Evolutionary conservation across 2,113 vertebrate species (phyloP).

Genomic region (Reinhardtius hippoglossoides): DNA sequence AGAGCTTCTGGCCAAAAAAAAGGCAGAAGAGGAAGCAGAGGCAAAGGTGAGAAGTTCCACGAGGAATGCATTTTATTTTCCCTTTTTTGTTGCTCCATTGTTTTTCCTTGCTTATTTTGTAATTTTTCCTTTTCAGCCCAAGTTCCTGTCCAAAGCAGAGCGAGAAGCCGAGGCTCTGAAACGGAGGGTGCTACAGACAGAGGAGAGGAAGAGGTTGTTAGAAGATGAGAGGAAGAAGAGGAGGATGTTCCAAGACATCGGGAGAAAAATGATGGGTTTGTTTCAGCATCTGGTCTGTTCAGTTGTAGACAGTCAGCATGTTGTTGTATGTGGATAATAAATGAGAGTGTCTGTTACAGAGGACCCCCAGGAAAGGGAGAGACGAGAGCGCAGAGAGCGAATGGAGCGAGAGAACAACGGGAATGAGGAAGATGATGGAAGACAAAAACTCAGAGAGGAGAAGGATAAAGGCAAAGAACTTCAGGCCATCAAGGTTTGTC

Average conservation of each 20-base stretch:
- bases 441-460: conserved; percentile 95
- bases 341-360: conserved; percentile 78
- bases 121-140: conserved; percentile 83
- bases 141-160: conserved; percentile 95
- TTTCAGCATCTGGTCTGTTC: not conserved
- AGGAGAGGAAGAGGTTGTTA: conserved; percentile 87
- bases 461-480: conserved; percentile 98
- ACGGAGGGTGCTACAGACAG: conserved; percentile 89
- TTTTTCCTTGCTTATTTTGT: not conserved
- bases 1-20: conserved; percentile 96
- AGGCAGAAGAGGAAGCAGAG: conserved; percentile 96
- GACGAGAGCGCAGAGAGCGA: conserved; percentile 91
- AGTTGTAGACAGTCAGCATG: not conserved
- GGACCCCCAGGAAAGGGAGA: conserved; percentile 96
- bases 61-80: not conserved
- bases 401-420: conserved; percentile 97
- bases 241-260: conserved; percentile 94
- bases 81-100: not conserved
- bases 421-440: conserved; percentile 93
- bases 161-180: conserved; percentile 93
- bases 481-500: conserved; percentile 91
- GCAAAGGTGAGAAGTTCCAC: conserved; percentile 85
- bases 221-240: conserved; percentile 96
- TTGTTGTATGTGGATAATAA: not conserved
- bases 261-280: conserved; percentile 96